A percentile compares a stretch with the other conserved stretches of the same genome.
Evolutionary conservation across 2,888 invertebrate genomes (phyloP).

Genomic region (Ceriagrion tenellum): DNA sequence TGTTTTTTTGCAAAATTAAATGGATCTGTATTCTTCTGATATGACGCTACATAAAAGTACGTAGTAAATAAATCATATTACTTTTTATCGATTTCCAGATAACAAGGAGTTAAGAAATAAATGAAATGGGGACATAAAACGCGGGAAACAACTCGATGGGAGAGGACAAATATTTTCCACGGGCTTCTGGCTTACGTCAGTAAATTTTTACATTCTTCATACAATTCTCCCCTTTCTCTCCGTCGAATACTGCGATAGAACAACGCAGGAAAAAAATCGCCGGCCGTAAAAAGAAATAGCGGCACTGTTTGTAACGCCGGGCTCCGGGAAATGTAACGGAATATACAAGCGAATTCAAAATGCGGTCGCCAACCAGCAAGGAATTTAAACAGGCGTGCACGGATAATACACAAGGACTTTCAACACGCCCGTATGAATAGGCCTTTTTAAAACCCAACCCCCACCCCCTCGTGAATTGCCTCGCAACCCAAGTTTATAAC

Average conservation of each 20-base stretch:
- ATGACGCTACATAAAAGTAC: too few species aligned
- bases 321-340: neutral
- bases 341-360: neutral
- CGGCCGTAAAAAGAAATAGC: neutral
- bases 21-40: too few species aligned
- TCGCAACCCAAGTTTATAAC: neutral
- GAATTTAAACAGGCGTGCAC: neutral
- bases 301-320: neutral
- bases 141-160: too few species aligned
- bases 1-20: too few species aligned
- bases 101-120: too few species aligned
- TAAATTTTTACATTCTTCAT: too few species aligned
- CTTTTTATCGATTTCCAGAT: too few species aligned
- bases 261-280: neutral
- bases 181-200: too few species aligned
- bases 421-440: neutral
- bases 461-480: neutral
- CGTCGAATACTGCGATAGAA: neutral
- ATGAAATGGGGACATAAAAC: too few species aligned
- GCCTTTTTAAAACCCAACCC: neutral
- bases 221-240: neutral
- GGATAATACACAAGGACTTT: neutral
- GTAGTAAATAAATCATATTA: too few species aligned
- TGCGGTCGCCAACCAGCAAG: neutral
- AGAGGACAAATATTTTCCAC: too few species aligned